Conservation (phyloP, 2,113 vertebrate species). For the Salminus brasiliensis region DNA sequence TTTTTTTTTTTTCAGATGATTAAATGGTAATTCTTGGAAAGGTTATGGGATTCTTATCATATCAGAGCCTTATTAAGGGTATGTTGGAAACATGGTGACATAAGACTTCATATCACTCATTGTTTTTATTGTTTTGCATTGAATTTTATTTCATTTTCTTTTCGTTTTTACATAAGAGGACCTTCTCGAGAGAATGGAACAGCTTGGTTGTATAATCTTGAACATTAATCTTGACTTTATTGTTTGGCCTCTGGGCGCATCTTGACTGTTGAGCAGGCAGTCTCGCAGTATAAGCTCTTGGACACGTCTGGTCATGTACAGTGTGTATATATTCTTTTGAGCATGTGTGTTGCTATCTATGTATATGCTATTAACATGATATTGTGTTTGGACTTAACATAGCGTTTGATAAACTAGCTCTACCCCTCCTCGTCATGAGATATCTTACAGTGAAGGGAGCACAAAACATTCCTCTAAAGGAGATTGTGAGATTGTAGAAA, state of each 20-base stretch:
- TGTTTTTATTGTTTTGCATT: not conserved
- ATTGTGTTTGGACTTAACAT: slow-evolving; percentile 46
- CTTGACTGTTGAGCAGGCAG: slow-evolving; percentile 19
- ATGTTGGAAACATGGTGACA: slow-evolving; percentile 35
- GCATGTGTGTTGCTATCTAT: slow-evolving; percentile 45
- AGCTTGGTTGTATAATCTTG: slow-evolving; percentile 10
- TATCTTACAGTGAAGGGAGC: not conserved
- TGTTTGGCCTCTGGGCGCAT: slow-evolving; percentile 29
- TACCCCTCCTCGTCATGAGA: not conserved
- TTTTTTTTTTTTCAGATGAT: slow-evolving; percentile 38
- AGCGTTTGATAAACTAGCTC: slow-evolving; percentile 7
- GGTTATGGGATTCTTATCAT: slow-evolving; percentile 15
- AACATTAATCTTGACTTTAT: slow-evolving; percentile 22
- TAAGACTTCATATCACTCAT: slow-evolving; percentile 24
- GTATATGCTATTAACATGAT: slow-evolving; percentile 43
- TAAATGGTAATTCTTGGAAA: slow-evolving; percentile 21
- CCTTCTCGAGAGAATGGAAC: slow-evolving; percentile 2
- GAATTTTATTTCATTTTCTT: not conserved
- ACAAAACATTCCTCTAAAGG: slow-evolving; percentile 2
- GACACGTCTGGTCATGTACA: slow-evolving; percentile 48
- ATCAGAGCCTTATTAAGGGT: slow-evolving; percentile 35
- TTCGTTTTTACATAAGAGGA: slow-evolving; percentile 8
- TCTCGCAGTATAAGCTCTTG: slow-evolving; percentile 51
- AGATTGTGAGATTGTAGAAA: not conserved
- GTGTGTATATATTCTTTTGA: slow-evolving; percentile 50